These are phyloP conservation scores for Cyanistes caeruleus DNA, from an alignment of 2,113 vertebrate species.

Conservation along the genomic window DNA sequence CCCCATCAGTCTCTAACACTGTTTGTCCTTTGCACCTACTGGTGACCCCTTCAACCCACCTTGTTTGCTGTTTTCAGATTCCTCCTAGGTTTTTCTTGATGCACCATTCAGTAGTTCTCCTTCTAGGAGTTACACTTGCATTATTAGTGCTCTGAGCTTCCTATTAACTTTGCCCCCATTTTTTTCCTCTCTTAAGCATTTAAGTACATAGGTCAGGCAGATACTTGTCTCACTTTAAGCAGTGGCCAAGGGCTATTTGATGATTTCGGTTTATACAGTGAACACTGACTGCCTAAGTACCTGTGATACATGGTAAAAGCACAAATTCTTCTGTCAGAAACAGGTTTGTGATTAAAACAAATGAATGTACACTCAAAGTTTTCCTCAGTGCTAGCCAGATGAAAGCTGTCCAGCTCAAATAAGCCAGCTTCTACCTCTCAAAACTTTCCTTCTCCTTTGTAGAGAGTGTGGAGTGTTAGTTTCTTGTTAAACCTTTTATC, in stretches of 20 bases:
- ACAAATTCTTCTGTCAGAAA: neutral
- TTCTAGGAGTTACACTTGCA: neutral
- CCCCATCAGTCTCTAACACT: neutral
- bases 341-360: neutral
- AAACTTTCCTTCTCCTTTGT: neutral
- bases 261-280: slow-evolving; percentile 28
- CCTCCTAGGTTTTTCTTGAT: neutral
- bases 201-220: neutral
- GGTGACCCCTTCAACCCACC: neutral
- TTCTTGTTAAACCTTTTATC: neutral
- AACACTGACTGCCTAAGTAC: neutral
- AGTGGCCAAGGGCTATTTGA: slow-evolving; percentile 46
- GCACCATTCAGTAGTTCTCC: neutral
- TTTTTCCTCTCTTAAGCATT: neutral
- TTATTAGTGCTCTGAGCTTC: neutral
- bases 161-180: neutral
- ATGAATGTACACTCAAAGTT: neutral
- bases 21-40: neutral
- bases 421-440: neutral
- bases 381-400: neutral
- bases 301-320: neutral
- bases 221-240: slow-evolving; percentile 41
- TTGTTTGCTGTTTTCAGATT: neutral
- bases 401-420: neutral
- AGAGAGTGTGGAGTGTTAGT: neutral